phyloP scores from a whole-genome alignment of 2,797 vertebrate species.

The Microctenopoma lineatum region DNA sequence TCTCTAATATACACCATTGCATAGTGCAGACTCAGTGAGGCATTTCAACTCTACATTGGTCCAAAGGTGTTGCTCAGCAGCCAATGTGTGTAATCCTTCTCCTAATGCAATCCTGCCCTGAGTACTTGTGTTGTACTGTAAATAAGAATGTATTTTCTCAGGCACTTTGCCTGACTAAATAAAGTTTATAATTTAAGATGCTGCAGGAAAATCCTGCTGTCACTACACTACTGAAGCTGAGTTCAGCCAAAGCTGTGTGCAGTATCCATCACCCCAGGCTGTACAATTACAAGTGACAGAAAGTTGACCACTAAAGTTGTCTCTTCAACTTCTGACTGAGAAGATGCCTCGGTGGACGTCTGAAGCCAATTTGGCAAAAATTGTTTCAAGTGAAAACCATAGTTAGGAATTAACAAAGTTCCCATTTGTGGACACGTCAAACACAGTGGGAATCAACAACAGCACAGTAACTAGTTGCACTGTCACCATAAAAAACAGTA shows the following conservation, averaged over 20 bases:
- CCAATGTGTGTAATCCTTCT: conserved; percentile 50
- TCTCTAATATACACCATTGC: conserved; percentile 24
- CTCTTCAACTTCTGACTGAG: conserved; percentile 53
- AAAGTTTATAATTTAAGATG: conserved; percentile 65
- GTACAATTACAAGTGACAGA: conserved; percentile 63
- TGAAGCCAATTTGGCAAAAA: conserved; percentile 51
- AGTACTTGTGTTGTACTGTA: conserved; percentile 63
- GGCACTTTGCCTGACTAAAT: conserved; percentile 62
- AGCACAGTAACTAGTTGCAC: conserved; percentile 43
- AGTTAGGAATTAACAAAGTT: conserved; percentile 46
- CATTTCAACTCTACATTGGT: conserved; percentile 46
- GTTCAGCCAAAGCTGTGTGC: conserved; percentile 59
- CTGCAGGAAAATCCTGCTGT: conserved; percentile 61
- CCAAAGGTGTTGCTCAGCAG: conserved; percentile 47
- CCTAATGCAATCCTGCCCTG: conserved; percentile 40
- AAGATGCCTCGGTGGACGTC: conserved; percentile 46
- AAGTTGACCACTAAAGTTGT: conserved; percentile 63
- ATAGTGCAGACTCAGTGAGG: conserved; percentile 37
- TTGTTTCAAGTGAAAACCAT: conserved; percentile 50
- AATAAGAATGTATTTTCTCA: conserved; percentile 66
- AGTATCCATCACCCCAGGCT: conserved; percentile 56
- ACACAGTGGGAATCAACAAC: conserved; percentile 34
- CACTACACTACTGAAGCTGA: conserved; percentile 42
- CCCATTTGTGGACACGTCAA: conserved; percentile 39
- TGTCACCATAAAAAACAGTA: conserved; percentile 22